These are phyloP conservation scores for Novumbra hubbsi DNA, from an alignment of 2,797 vertebrate genomes.

Conservation along the genomic window DNA sequence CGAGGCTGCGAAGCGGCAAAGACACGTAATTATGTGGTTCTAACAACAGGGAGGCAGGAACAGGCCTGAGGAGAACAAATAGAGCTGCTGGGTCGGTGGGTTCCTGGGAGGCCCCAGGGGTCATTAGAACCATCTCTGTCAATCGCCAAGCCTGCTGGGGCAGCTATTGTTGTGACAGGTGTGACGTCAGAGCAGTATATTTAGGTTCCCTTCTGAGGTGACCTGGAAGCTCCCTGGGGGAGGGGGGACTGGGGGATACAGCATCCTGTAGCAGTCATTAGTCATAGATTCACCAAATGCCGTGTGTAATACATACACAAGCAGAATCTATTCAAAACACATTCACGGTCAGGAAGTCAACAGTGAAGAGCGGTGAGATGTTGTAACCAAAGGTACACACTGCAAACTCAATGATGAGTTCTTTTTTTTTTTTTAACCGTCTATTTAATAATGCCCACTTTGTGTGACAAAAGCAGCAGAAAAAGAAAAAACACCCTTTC, in stretches of 20 bases:
- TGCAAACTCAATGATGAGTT: not conserved
- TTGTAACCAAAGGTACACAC: not conserved
- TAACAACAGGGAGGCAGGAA: slow-evolving; percentile 70
- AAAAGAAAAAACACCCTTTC: slow-evolving; percentile 6
- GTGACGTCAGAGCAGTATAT: slow-evolving; percentile 49
- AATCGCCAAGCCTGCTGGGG: slow-evolving; percentile 63
- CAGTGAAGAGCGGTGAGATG: not conserved
- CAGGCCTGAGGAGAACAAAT: slow-evolving; percentile 22
- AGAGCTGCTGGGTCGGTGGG: slow-evolving; percentile 32
- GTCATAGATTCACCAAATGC: slow-evolving; percentile 13
- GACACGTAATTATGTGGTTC: slow-evolving; percentile 89
- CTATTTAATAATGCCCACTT: not conserved
- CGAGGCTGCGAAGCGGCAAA: slow-evolving; percentile 60
- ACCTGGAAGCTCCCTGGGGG: slow-evolving; percentile 41
- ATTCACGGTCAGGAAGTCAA: not conserved
- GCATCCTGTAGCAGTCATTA: slow-evolving; percentile 29
- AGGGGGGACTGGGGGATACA: slow-evolving; percentile 29
- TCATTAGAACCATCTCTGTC: slow-evolving; percentile 67
- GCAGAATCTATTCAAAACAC: not conserved
- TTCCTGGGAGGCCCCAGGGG: slow-evolving; percentile 47
- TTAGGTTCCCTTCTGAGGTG: slow-evolving; percentile 44
- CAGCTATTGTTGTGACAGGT: slow-evolving; percentile 44
- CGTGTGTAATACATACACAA: not conserved
- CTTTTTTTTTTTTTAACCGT: not conserved
- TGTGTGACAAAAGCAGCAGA: slow-evolving; percentile 6